A percentile compares a stretch with the other conserved stretches of the same genome.
Conservation (phyloP, 2,797 vertebrate genomes). For the Gallinago stenura region DNA sequence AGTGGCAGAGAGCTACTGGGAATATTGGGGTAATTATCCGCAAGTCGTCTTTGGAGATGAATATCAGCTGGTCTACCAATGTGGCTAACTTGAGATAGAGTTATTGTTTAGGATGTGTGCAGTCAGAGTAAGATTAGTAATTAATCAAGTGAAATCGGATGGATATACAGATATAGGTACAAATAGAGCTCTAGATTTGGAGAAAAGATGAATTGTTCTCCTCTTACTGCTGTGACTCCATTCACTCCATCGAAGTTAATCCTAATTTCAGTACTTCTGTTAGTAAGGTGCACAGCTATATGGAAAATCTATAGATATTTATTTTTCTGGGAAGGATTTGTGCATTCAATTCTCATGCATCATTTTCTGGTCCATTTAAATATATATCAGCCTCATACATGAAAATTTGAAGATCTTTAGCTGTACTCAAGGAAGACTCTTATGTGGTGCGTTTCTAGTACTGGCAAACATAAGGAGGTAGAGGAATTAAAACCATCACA, state of each 20-base stretch:
- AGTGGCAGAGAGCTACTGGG: constrained; percentile 29
- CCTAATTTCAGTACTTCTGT: neutral
- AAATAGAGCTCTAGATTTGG: neutral
- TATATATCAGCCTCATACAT: constrained; percentile 55
- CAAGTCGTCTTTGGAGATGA: neutral
- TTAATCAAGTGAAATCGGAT: neutral
- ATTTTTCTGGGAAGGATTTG: constrained; percentile 18
- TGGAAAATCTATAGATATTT: neutral
- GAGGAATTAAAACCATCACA: constrained; percentile 60
- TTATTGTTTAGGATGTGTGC: neutral
- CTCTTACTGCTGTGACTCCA: neutral
- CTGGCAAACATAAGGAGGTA: constrained; percentile 60
- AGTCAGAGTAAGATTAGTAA: neutral
- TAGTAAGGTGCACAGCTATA: neutral
- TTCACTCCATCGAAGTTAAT: neutral
- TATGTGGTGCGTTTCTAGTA: constrained; percentile 52
- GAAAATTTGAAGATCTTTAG: constrained; percentile 63
- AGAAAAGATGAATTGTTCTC: neutral
- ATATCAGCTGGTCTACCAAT: neutral
- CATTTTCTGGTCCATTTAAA: constrained; percentile 62
- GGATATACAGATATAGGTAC: neutral
- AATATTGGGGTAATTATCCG: neutral
- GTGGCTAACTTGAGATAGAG: neutral
- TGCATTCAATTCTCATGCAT: constrained; percentile 37
- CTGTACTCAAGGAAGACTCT: constrained; percentile 59